Evolutionary conservation across 2,888 invertebrate species (phyloP).

Genomic region (Melanargia galathea): DNA sequence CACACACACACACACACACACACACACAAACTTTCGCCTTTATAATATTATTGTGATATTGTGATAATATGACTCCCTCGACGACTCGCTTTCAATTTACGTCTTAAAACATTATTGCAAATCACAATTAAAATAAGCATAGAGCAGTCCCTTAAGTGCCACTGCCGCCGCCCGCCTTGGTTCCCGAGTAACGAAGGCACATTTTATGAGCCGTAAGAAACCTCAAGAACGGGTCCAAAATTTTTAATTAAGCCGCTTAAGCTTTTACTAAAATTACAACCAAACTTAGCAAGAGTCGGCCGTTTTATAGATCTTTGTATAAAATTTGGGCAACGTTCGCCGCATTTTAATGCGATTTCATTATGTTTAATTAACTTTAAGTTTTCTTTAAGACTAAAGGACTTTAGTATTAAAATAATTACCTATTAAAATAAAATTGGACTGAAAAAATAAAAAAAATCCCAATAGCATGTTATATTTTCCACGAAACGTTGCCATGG

Average conservation of each 20-base stretch:
- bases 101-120: slow-evolving; percentile 3
- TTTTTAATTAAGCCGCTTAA: slow-evolving; percentile 32
- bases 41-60: no score
- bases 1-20: no score
- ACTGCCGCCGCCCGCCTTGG: no score
- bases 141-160: slow-evolving; percentile 13
- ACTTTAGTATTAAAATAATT: background rate
- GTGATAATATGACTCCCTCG: background rate
- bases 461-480: no score
- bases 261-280: slow-evolving; percentile 32
- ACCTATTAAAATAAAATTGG: background rate
- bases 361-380: slow-evolving; percentile 24
- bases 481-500: no score
- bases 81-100: background rate
- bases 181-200: slow-evolving; percentile 14
- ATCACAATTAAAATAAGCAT: slow-evolving; percentile 17
- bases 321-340: slow-evolving; percentile 9
- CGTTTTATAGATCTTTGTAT: slow-evolving; percentile 24
- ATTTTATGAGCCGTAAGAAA: slow-evolving; percentile 29
- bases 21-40: no score
- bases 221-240: slow-evolving; percentile 25
- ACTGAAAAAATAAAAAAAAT: background rate
- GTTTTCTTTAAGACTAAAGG: background rate
- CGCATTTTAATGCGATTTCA: slow-evolving; percentile 21
- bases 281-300: slow-evolving; percentile 26